Conservation (phyloP, 2,113 vertebrate genomes). For the Colossoma macropomum region DNA sequence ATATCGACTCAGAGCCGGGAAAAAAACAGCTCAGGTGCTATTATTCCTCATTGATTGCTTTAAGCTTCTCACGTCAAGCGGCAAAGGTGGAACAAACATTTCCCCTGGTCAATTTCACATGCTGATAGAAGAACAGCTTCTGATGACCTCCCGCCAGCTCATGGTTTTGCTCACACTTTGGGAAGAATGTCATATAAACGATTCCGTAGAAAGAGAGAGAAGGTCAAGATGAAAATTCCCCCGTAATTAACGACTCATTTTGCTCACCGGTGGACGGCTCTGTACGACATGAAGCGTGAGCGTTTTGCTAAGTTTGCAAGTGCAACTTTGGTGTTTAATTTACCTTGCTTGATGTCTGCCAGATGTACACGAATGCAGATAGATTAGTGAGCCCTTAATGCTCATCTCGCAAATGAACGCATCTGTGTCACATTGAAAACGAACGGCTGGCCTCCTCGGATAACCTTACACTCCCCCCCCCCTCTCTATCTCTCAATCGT, state of each 20-base stretch:
- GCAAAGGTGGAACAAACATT: conserved; percentile 49
- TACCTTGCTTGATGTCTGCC: conserved; percentile 60
- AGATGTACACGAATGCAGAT: conserved; percentile 55
- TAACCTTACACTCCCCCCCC: conserved; percentile 39
- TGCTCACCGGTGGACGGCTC: conserved; percentile 52
- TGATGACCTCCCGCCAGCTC: conserved; percentile 46
- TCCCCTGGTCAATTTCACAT: conserved; percentile 47
- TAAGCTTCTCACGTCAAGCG: conserved; percentile 42
- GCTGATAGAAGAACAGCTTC: conserved; percentile 45
- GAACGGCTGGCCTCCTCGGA: conserved; percentile 55
- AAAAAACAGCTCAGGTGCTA: conserved; percentile 54
- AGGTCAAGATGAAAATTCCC: conserved; percentile 53
- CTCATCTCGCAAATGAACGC: conserved; percentile 61
- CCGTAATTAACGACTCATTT: conserved; percentile 40
- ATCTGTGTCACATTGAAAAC: conserved; percentile 61
- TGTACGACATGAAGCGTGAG: conserved; percentile 49
- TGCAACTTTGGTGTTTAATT: conserved; percentile 59
- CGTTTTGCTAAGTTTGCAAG: conserved; percentile 51
- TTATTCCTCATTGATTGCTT: conserved; percentile 54
- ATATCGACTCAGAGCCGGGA: conserved; percentile 41
- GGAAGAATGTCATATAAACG: conserved; percentile 39
- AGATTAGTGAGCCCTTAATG: conserved; percentile 58
- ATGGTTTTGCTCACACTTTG: conserved; percentile 39
- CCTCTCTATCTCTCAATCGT: conserved; percentile 2
- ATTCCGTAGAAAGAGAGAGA: conserved; percentile 37